Percentiles rank a stretch among this genome's conserved stretches.
These are phyloP conservation scores for Cylas formicarius DNA, from an alignment of 1,140 invertebrate species.

Conservation along the genomic window DNA sequence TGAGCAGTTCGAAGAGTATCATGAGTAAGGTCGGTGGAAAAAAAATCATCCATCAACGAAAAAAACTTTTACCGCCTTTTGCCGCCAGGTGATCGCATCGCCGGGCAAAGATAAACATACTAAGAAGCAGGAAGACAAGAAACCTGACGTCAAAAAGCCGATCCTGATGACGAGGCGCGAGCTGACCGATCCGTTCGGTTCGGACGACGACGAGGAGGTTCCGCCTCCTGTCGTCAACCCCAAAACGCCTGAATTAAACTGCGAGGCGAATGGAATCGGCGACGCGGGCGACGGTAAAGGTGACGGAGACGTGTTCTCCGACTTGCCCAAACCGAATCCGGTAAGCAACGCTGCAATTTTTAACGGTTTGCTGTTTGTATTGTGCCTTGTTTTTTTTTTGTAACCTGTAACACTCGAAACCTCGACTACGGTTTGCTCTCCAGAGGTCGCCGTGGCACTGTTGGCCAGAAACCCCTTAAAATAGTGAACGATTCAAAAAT, in stretches of 20 bases:
- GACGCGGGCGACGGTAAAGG: constrained; percentile 7
- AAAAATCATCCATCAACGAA: background rate
- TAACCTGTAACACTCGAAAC: too few relatives aligned
- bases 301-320: constrained; percentile 30
- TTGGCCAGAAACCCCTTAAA: too few relatives aligned
- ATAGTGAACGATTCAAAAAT: too few relatives aligned
- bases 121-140: constrained; percentile 26
- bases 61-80: background rate
- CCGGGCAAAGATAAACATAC: constrained; percentile 60
- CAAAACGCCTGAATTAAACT: constrained; percentile 23
- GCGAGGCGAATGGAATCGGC: constrained; percentile 23
- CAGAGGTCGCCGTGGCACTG: too few relatives aligned
- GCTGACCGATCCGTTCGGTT: constrained; percentile 83
- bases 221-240: constrained; percentile 13
- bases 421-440: too few relatives aligned
- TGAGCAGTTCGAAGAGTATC: constrained; percentile 68
- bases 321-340: constrained; percentile 42
- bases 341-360: constrained; percentile 28
- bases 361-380: constrained; percentile 13
- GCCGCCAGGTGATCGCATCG: constrained; percentile 46
- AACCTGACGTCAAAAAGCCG: constrained; percentile 43
- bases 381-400: constrained; percentile 1
- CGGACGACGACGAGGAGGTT: constrained; percentile 76
- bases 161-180: constrained; percentile 79
- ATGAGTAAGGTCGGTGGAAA: constrained; percentile 57